phyloP scores from a whole-genome alignment of 2,113 vertebrate species.

The Heterotilapia buettikoferi region DNA sequence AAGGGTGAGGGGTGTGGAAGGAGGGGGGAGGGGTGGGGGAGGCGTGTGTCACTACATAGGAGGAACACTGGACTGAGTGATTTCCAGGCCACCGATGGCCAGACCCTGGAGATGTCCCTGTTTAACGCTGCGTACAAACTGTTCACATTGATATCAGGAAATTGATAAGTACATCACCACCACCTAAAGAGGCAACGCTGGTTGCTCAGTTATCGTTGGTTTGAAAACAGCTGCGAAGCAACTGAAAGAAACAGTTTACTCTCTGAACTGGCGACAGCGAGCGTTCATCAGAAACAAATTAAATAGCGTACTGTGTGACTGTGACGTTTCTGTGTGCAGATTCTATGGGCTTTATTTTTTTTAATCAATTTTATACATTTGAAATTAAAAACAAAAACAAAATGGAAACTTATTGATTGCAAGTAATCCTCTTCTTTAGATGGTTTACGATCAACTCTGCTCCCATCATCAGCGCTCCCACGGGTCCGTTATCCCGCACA shows the following conservation, averaged over 20 bases:
- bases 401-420: not conserved
- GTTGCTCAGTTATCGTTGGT: slow-evolving; percentile 25
- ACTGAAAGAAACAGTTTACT: slow-evolving; percentile 13
- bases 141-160: slow-evolving; percentile 52
- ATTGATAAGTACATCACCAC: slow-evolving; percentile 17
- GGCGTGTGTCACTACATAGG: slow-evolving; percentile 37
- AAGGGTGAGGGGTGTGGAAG: not conserved
- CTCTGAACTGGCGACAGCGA: slow-evolving; percentile 25
- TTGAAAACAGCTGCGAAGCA: slow-evolving; percentile 1
- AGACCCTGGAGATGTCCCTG: slow-evolving; percentile 43
- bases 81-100: slow-evolving; percentile 18
- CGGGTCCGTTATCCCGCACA: not conserved
- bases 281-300: slow-evolving; percentile 14
- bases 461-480: slow-evolving; percentile 2
- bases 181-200: slow-evolving; percentile 30
- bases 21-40: not conserved
- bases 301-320: slow-evolving; percentile 29
- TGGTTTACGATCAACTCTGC: not conserved
- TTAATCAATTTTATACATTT: not conserved
- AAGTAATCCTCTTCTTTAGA: slow-evolving; percentile 18
- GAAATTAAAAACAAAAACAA: slow-evolving; percentile 33
- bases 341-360: slow-evolving; percentile 41
- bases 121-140: slow-evolving; percentile 22
- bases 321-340: slow-evolving; percentile 39
- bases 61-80: slow-evolving; percentile 24